Conservation (phyloP, 2,113 vertebrate genomes). For the Corythornis vintsioides region DNA sequence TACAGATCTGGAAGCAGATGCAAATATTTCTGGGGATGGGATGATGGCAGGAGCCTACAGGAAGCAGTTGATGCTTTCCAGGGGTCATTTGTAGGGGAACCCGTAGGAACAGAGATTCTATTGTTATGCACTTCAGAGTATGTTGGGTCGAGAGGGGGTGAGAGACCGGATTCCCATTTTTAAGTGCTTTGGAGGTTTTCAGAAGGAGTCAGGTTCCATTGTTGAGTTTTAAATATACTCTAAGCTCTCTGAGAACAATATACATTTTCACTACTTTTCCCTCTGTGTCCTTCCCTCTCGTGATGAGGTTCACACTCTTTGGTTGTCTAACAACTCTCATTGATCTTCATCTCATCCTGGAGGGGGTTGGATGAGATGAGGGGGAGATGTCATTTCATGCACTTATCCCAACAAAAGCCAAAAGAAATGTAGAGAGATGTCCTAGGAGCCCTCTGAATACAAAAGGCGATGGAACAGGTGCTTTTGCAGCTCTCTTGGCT, state of each 20-base stretch:
- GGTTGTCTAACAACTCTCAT: background rate
- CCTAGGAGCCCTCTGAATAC: background rate
- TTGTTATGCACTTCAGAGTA: background rate
- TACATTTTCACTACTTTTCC: background rate
- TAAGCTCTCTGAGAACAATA: background rate
- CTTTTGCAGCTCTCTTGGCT: background rate
- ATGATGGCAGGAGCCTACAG: constrained; percentile 29
- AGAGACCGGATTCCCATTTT: constrained; percentile 35
- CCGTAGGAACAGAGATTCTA: constrained; percentile 24
- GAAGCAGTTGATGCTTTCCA: constrained; percentile 5
- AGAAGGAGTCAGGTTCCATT: constrained; percentile 27
- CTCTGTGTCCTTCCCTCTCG: background rate
- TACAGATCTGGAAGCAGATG: constrained; percentile 15
- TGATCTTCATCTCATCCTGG: background rate
- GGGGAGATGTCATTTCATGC: background rate
- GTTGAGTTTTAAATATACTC: background rate
- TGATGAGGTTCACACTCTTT: background rate
- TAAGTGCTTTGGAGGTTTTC: constrained; percentile 37
- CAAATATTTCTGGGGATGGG: background rate
- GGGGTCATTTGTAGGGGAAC: constrained; percentile 26
- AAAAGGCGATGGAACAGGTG: background rate
- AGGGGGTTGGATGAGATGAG: background rate
- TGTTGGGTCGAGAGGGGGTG: background rate
- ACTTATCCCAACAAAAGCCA: background rate
- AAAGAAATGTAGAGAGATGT: background rate